phyloP scores from a whole-genome alignment of 1,140 invertebrate genomes.

The Calliopsis andreniformis region DNA sequence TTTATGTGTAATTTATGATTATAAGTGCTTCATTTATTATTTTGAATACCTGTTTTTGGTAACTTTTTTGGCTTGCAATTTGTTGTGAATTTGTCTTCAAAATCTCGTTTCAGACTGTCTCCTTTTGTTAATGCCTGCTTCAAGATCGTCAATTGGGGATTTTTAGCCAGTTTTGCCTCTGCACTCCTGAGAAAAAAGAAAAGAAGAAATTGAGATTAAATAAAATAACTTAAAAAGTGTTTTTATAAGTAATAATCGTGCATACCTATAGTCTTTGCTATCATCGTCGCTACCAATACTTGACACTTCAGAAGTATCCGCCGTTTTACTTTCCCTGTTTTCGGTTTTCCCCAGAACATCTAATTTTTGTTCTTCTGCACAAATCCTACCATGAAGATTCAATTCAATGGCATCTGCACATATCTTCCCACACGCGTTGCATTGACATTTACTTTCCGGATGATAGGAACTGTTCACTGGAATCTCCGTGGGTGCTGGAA shows the following conservation, averaged over 20 bases:
- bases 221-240: background rate
- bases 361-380: slow-evolving; percentile 64
- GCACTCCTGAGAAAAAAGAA: slow-evolving; percentile 61
- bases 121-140: slow-evolving; percentile 78
- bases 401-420: slow-evolving; percentile 76
- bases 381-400: slow-evolving; percentile 76
- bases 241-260: too few relatives aligned
- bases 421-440: slow-evolving; percentile 77
- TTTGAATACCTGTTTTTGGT: slow-evolving; percentile 61
- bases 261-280: slow-evolving; percentile 70
- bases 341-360: slow-evolving; percentile 48
- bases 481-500: slow-evolving; percentile 70
- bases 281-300: slow-evolving; percentile 75
- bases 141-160: slow-evolving; percentile 79
- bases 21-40: background rate
- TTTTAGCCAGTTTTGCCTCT: slow-evolving; percentile 79
- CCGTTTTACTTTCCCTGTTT: slow-evolving; percentile 58
- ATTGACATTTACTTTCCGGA: slow-evolving; percentile 74
- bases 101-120: slow-evolving; percentile 73
- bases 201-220: background rate
- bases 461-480: slow-evolving; percentile 62
- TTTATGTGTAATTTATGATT: background rate
- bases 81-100: slow-evolving; percentile 66
- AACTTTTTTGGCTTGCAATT: slow-evolving; percentile 71
- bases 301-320: slow-evolving; percentile 74